Evolutionary conservation across 2,888 invertebrate species (phyloP).

Genomic region (Agriopis aurantiaria): DNA sequence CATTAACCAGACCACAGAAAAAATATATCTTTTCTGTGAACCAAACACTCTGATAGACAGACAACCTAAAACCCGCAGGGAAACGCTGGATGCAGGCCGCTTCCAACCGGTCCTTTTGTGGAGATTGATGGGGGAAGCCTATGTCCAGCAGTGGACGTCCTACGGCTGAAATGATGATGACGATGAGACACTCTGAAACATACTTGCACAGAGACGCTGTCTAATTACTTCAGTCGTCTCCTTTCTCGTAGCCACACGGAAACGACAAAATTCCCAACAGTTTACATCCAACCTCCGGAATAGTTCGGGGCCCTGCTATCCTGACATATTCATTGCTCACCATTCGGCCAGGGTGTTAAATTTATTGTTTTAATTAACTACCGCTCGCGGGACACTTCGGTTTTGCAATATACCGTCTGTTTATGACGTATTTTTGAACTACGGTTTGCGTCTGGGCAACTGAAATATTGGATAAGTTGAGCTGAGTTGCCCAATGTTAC

Average conservation of each 20-base stretch:
- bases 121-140: too few relatives aligned
- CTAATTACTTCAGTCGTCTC: constrained; percentile 5
- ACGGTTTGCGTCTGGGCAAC: constrained; percentile 32
- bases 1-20: too few relatives aligned
- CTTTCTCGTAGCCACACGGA: constrained; percentile 59
- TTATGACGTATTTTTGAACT: constrained; percentile 69
- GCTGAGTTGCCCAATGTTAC: neutral
- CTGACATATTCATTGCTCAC: constrained; percentile 76
- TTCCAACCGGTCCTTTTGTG: too few relatives aligned
- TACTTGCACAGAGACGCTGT: neutral
- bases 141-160: too few relatives aligned
- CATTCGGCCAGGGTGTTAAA: constrained; percentile 62
- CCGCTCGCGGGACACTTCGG: constrained; percentile 65
- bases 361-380: constrained; percentile 80
- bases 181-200: too few relatives aligned
- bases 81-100: too few relatives aligned
- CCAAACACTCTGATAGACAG: too few relatives aligned
- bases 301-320: constrained; percentile 73
- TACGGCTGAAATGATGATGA: too few relatives aligned
- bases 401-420: constrained; percentile 63
- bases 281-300: constrained; percentile 67
- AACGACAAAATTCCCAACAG: constrained; percentile 72
- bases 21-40: too few relatives aligned
- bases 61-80: too few relatives aligned
- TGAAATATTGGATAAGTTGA: constrained; percentile 33